A percentile compares a stretch with the other conserved stretches of the same genome.
These are phyloP conservation scores for Andrena flavipes DNA, from an alignment of 2,888 invertebrate species.

Conservation along the genomic window DNA sequence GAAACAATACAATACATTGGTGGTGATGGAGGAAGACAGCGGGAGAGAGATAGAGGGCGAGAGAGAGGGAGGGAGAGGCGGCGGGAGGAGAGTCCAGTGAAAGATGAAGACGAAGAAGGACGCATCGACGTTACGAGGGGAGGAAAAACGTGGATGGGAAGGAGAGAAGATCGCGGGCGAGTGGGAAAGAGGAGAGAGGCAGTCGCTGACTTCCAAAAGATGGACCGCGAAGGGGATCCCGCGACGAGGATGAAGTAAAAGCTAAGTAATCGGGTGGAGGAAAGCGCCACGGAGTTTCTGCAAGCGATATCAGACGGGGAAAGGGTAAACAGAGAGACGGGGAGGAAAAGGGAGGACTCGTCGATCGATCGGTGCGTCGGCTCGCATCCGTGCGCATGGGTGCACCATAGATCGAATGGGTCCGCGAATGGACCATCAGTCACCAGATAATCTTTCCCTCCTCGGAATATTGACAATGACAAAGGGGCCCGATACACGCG, in stretches of 20 bases:
- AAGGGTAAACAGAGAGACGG: slow-evolving; percentile 18
- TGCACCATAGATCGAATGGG: slow-evolving; percentile 71
- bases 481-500: slow-evolving; percentile 72
- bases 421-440: slow-evolving; percentile 76
- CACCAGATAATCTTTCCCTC: slow-evolving; percentile 78
- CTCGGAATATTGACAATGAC: slow-evolving; percentile 79
- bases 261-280: slow-evolving; percentile 40
- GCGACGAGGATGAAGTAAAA: slow-evolving; percentile 38
- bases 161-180: slow-evolving; percentile 21
- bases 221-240: slow-evolving; percentile 24
- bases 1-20: slow-evolving; percentile 72
- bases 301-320: slow-evolving; percentile 16
- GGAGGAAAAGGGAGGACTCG: slow-evolving; percentile 20
- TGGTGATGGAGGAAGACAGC: slow-evolving; percentile 45
- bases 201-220: slow-evolving; percentile 22
- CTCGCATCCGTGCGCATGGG: slow-evolving; percentile 65
- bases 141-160: slow-evolving; percentile 44
- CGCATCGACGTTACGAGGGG: slow-evolving; percentile 33
- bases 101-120: slow-evolving; percentile 45
- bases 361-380: slow-evolving; percentile 65
- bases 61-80: not conserved
- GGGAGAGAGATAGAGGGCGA: slow-evolving; percentile 18
- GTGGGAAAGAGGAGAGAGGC: slow-evolving; percentile 1
- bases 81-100: slow-evolving; percentile 6
- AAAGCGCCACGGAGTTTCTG: slow-evolving; percentile 7